phyloP scores from a whole-genome alignment of 2,888 invertebrate species.

The Holacanthella duospinosa region DNA sequence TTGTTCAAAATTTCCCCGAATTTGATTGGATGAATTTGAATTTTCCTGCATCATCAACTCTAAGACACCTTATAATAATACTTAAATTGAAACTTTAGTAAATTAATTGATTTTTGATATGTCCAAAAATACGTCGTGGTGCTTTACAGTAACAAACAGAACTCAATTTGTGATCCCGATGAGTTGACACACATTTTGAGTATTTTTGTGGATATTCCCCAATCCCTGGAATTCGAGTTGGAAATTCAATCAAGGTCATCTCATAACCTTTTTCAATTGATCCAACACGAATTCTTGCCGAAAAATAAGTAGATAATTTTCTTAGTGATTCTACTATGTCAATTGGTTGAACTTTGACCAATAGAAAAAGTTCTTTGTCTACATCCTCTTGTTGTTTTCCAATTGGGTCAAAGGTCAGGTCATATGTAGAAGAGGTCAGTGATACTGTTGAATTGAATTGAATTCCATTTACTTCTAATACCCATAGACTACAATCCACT shows the following conservation, averaged over 20 bases:
- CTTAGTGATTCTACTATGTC: not conserved
- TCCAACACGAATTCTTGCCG: not conserved
- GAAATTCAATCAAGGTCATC: not conserved
- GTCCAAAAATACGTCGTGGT: too few relatives aligned
- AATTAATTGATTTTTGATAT: too few relatives aligned
- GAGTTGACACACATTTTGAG: not conserved
- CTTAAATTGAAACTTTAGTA: too few relatives aligned
- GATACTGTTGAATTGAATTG: not conserved
- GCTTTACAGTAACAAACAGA: conserved; percentile 9
- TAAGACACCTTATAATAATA: too few relatives aligned
- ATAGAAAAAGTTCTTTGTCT: not conserved
- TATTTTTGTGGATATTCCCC: not conserved
- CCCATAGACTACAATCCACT: not conserved
- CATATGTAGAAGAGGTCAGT: too few relatives aligned
- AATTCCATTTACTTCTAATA: not conserved
- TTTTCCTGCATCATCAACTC: too few relatives aligned
- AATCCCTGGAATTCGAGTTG: not conserved
- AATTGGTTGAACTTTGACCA: not conserved
- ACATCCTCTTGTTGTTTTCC: not conserved
- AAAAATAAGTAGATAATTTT: not conserved
- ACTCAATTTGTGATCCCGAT: not conserved
- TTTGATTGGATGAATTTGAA: too few relatives aligned
- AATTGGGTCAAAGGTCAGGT: too few relatives aligned
- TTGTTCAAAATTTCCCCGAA: too few relatives aligned
- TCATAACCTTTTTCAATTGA: not conserved